These are phyloP conservation scores for Brenthis hecate DNA, from an alignment of 2,888 invertebrate genomes.

Conservation along the genomic window DNA sequence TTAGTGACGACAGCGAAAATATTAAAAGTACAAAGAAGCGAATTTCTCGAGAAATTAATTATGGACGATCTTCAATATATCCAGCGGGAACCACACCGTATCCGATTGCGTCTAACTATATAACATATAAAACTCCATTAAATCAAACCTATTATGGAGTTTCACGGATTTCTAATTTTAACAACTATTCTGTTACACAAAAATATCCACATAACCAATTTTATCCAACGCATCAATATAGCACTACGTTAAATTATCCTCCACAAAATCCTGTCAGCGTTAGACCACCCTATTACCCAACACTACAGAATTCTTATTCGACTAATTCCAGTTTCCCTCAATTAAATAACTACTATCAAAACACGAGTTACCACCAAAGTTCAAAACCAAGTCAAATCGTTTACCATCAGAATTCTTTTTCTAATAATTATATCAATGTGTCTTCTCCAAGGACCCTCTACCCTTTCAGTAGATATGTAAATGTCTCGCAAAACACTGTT, in stretches of 20 bases:
- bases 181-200: not conserved
- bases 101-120: conserved; percentile 8
- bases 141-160: conserved; percentile 4
- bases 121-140: conserved; percentile 13
- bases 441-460: not conserved
- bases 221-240: conserved; percentile 2
- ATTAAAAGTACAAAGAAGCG: conserved; percentile 36
- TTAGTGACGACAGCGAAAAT: not conserved
- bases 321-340: not conserved
- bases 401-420: not conserved
- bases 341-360: conserved; percentile 1
- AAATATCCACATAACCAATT: not conserved
- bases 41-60: conserved; percentile 47
- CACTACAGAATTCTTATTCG: not conserved
- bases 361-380: not conserved
- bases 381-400: not conserved
- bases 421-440: not conserved
- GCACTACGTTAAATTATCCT: conserved; percentile 5
- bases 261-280: conserved; percentile 11
- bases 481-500: not conserved
- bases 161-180: not conserved
- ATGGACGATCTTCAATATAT: conserved; percentile 48
- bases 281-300: conserved; percentile 7
- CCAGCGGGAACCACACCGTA: conserved; percentile 48
- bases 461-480: not conserved